A percentile compares a stretch with the other conserved stretches of the same genome.
Evolutionary conservation across 2,113 vertebrate species (phyloP).

Genomic region (Myiopsitta monachus): DNA sequence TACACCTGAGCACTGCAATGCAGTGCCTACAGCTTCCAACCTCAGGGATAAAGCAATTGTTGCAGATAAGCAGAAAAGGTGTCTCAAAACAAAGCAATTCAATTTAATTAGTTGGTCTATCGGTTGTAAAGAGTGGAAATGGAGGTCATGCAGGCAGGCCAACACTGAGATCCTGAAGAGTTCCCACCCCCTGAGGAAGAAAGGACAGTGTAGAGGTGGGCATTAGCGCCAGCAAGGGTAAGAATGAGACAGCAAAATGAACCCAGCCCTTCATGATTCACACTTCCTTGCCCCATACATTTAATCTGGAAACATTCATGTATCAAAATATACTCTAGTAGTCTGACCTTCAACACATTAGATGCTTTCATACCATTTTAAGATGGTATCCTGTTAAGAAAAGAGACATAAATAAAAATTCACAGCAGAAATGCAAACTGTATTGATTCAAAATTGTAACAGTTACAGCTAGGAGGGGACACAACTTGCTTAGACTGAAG

Average conservation of each 20-base stretch:
- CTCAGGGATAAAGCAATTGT: neutral
- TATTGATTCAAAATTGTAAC: neutral
- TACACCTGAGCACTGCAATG: neutral
- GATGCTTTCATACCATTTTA: neutral
- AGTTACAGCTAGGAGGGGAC: neutral
- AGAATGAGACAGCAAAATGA: neutral
- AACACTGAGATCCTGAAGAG: neutral
- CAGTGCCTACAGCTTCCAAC: neutral
- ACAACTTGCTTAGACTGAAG: neutral
- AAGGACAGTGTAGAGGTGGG: fast-evolving
- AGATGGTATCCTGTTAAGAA: neutral
- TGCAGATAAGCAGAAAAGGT: neutral
- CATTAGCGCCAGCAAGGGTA: neutral
- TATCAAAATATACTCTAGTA: neutral
- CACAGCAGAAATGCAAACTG: neutral
- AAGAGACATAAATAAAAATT: neutral
- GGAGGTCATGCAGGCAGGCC: neutral
- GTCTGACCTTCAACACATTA: neutral
- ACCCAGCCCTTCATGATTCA: neutral
- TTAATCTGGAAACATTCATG: neutral
- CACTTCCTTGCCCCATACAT: neutral
- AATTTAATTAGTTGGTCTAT: neutral
- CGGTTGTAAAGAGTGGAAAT: neutral
- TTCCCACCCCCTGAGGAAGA: neutral
- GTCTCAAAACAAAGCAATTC: neutral